These are phyloP conservation scores for Callithrix jacchus DNA, from an alignment of 2,113 vertebrate genomes.

Conservation along the genomic window DNA sequence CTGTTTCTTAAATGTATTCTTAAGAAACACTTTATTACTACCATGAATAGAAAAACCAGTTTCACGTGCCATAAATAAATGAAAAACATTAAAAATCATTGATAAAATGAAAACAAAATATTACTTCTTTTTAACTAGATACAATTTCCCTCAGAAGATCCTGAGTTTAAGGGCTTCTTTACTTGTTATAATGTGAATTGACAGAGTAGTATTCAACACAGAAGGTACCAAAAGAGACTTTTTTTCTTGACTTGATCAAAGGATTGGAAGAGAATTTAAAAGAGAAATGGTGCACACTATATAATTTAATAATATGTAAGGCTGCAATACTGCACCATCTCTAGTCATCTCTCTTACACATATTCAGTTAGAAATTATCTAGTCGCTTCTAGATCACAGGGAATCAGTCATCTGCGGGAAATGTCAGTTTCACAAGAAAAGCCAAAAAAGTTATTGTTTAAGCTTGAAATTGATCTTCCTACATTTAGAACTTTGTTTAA, in stretches of 20 bases:
- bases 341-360: not conserved
- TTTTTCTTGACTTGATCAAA: not conserved
- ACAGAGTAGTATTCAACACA: not conserved
- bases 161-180: not conserved
- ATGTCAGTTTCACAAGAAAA: not conserved
- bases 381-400: not conserved
- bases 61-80: not conserved
- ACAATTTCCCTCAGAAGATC: not conserved
- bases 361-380: not conserved
- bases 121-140: not conserved
- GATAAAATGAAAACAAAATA: not conserved
- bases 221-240: not conserved
- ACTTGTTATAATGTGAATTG: conserved; percentile 7
- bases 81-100: conserved; percentile 23
- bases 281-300: not conserved
- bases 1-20: conserved; percentile 6
- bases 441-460: not conserved
- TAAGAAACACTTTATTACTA: not conserved
- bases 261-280: not conserved
- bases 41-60: not conserved
- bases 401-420: not conserved
- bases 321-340: not conserved
- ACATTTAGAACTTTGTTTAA: not conserved
- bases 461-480: not conserved
- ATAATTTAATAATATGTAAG: not conserved